Percentiles rank a stretch among this genome's conserved stretches.
Evolutionary conservation across 2,797 vertebrate species (phyloP).

Genomic region (Parotocinclus haroldoi): DNA sequence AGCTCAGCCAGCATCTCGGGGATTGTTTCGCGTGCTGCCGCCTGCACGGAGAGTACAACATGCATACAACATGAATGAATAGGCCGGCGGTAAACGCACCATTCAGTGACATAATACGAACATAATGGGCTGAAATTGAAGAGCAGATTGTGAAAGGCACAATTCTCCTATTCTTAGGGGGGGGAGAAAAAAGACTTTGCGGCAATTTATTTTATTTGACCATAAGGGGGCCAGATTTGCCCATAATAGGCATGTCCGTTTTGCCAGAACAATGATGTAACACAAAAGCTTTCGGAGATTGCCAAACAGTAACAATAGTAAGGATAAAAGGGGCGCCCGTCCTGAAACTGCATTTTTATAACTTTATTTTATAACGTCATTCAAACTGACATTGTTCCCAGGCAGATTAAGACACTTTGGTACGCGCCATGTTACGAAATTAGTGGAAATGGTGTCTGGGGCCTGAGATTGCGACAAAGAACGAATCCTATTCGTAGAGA

Average conservation of each 20-base stretch:
- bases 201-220: slow-evolving; percentile 36
- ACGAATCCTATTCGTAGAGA: slow-evolving; percentile 21
- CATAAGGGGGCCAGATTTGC: slow-evolving; percentile 8
- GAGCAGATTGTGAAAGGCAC: slow-evolving; percentile 32
- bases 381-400: slow-evolving; percentile 6
- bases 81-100: slow-evolving; percentile 13
- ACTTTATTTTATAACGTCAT: neutral
- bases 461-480: slow-evolving; percentile 34
- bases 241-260: slow-evolving; percentile 19
- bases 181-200: slow-evolving; percentile 17
- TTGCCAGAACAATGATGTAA: slow-evolving; percentile 35
- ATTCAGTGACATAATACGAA: slow-evolving; percentile 31
- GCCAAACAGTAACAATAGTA: slow-evolving; percentile 23
- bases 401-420: slow-evolving; percentile 15
- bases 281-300: slow-evolving; percentile 31
- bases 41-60: slow-evolving; percentile 59
- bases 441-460: slow-evolving; percentile 35
- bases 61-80: slow-evolving; percentile 18
- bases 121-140: slow-evolving; percentile 30
- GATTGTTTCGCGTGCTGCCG: slow-evolving; percentile 82
- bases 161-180: slow-evolving; percentile 33
- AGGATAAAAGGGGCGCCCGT: slow-evolving; percentile 21
- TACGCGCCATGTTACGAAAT: slow-evolving; percentile 22
- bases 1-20: slow-evolving; percentile 79
- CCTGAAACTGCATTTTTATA: slow-evolving; percentile 7